These are phyloP conservation scores for Sitobion miscanthi DNA, from an alignment of 1,140 invertebrate genomes.

Conservation along the genomic window DNA sequence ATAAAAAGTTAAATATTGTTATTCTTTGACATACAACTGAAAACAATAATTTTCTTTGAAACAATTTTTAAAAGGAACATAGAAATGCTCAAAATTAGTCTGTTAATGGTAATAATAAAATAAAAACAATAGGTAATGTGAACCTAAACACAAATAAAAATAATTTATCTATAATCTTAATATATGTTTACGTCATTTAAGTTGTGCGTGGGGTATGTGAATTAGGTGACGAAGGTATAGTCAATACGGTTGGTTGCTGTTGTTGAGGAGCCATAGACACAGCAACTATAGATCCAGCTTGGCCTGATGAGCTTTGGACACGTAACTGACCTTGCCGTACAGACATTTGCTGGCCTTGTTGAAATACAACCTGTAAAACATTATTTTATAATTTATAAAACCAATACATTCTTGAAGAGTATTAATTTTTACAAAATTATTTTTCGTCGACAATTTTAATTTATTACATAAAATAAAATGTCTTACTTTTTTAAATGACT, in stretches of 20 bases:
- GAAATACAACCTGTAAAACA: slow-evolving; percentile 51
- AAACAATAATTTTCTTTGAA: slow-evolving; percentile 43
- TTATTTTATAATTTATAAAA: neutral
- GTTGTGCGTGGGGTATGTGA: slow-evolving; percentile 53
- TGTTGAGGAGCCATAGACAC: slow-evolving; percentile 53
- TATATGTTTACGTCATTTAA: slow-evolving; percentile 16
- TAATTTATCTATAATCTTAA: slow-evolving; percentile 13
- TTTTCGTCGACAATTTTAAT: too few relatives aligned
- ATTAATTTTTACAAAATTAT: neutral
- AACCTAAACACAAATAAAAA: slow-evolving; percentile 30
- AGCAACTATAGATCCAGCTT: slow-evolving; percentile 49
- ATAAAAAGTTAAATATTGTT: slow-evolving; percentile 37
- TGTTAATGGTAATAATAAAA: slow-evolving; percentile 36
- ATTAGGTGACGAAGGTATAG: slow-evolving; percentile 50
- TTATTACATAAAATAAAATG: too few relatives aligned
- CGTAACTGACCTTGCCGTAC: slow-evolving; percentile 53
- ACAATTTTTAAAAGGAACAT: slow-evolving; percentile 31
- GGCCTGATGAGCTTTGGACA: slow-evolving; percentile 49
- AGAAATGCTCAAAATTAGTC: slow-evolving; percentile 37
- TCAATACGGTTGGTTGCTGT: slow-evolving; percentile 52
- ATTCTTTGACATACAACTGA: slow-evolving; percentile 27
- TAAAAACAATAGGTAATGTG: slow-evolving; percentile 40
- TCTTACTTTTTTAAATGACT: neutral
- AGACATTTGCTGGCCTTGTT: slow-evolving; percentile 53
- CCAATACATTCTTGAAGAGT: neutral